Conservation (phyloP, 1,140 invertebrate species). For the Ylistrum balloti region DNA sequence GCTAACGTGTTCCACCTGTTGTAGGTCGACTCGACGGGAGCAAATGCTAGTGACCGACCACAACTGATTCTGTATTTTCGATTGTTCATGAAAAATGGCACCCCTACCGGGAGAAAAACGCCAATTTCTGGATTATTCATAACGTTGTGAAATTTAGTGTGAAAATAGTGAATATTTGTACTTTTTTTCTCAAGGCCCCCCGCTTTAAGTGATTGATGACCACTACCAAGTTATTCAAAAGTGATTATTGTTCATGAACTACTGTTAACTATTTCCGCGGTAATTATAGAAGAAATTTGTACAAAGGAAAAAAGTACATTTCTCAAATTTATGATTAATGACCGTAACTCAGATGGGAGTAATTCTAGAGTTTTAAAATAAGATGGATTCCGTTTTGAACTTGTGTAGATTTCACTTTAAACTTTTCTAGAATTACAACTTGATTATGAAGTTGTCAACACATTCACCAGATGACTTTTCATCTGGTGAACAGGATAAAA, state of each 20-base stretch:
- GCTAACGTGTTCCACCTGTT: conserved; percentile 17
- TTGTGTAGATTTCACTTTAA: neutral
- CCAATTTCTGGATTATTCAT: conserved; percentile 27
- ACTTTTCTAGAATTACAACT: neutral
- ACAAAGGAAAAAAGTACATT: conserved; percentile 34
- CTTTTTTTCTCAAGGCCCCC: neutral
- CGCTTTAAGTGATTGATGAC: neutral
- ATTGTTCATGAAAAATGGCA: conserved; percentile 29
- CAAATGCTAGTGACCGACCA: neutral
- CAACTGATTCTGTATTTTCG: neutral
- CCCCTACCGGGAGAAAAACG: conserved; percentile 15
- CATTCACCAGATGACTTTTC: neutral
- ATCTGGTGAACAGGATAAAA: neutral
- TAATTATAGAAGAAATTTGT: conserved; percentile 30
- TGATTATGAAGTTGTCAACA: conserved; percentile 28
- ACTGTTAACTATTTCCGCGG: conserved; percentile 8
- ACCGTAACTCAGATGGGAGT: neutral
- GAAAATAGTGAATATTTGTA: conserved; percentile 40
- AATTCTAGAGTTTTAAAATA: conserved; percentile 34
- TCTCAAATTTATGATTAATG: conserved; percentile 40
- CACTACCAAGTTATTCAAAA: neutral
- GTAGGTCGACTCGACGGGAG: neutral
- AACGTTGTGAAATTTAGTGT: conserved; percentile 34
- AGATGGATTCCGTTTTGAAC: neutral
- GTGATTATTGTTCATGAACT: conserved; percentile 30